A percentile compares a stretch with the other conserved stretches of the same genome.
phyloP scores from a whole-genome alignment of 2,888 invertebrate genomes.

The Chironomus tentans region DNA sequence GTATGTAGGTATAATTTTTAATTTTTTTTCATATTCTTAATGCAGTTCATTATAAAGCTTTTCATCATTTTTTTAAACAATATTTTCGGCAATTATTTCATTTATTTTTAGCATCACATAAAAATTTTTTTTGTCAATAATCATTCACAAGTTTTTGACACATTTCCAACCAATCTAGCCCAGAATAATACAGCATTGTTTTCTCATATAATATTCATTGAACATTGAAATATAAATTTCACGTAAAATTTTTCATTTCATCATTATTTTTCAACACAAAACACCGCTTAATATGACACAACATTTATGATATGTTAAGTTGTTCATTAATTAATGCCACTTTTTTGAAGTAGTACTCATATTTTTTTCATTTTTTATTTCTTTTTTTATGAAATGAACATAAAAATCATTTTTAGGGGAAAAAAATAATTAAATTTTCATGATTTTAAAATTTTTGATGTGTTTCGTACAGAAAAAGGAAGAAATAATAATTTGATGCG shows the following conservation, averaged over 20 bases:
- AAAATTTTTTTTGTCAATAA: neutral
- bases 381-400: too few relatives aligned
- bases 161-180: neutral
- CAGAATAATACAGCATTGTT: neutral
- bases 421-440: too few relatives aligned
- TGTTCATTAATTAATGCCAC: conserved; percentile 15
- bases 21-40: neutral
- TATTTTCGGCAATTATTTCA: neutral
- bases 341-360: neutral
- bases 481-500: too few relatives aligned
- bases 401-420: too few relatives aligned
- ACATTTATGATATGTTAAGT: conserved; percentile 26
- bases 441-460: too few relatives aligned
- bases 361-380: too few relatives aligned
- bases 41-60: neutral
- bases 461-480: too few relatives aligned
- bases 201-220: neutral
- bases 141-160: neutral
- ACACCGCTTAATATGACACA: neutral
- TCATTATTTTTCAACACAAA: conserved; percentile 6
- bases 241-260: neutral
- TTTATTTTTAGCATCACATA: neutral
- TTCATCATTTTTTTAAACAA: neutral
- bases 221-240: neutral
- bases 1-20: neutral